Evolutionary conservation across 2,797 vertebrate species (phyloP), one percentile per base, ranked within the genome.

Genomic region (Mus caroli): DNA sequence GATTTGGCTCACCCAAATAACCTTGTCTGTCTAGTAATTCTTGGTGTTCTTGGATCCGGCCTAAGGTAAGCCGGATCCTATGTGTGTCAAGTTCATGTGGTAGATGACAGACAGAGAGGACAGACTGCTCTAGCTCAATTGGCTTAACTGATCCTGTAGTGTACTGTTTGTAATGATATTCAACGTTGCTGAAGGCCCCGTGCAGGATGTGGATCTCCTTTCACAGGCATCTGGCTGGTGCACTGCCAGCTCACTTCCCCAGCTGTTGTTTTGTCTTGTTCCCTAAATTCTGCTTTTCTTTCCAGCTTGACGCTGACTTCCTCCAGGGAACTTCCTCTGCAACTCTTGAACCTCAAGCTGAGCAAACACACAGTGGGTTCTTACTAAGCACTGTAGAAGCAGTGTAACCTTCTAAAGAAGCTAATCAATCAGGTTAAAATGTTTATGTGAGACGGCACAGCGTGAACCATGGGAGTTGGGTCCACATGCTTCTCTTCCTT

Each of bases 221-320:
- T 62, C 64, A 75, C 37, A 22, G n/a, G 40, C 60, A 13, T 46
- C 60, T 69, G 76, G 69, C 37, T 58, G 28, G 40, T 34, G 64
- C 12, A 37, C 84, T 76, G 64, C 43, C 5, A 37, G 40, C 60
- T 83, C 78, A 69, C 67, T 95, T 86, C 40, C 22, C 22, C 4
- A 2, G 37, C 31, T 79, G 50, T 37, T 76, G 37, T 58, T 31
- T 56, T 31, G 7, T 37, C 37, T 90, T 52, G 28, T 88, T 84
- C 71, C 62, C 84, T 52, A 79, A 95, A 40, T 96, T 96, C 97
- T 91, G 60, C 69, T 97, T 91, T 79, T 62, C 50, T 92, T 37
- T 93, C 69, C 71, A 46, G 50, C 4, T 56, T 17, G 34, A 80
- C 43, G 34, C 46, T 71, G 78, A 87, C 90, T 94, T 96, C 94